phyloP scores from a whole-genome alignment of 2,888 invertebrate genomes.

The Bombylius discolor region DNA sequence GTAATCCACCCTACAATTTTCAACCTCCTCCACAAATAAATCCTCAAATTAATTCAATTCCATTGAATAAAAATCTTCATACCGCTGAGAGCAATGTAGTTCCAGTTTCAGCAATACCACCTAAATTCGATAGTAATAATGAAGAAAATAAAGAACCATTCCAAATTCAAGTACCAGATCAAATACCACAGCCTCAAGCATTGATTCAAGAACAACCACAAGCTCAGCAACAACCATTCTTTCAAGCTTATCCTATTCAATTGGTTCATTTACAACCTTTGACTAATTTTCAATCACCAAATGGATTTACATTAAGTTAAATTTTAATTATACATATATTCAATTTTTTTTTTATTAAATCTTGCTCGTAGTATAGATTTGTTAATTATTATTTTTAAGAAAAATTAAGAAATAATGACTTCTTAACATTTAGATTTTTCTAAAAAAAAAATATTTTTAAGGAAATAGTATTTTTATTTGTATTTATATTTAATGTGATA shows the following conservation, averaged over 20 bases:
- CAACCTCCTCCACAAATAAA: neutral
- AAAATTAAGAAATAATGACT: no score
- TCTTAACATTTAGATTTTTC: no score
- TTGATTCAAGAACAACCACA: slow-evolving; percentile 5
- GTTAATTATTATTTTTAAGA: no score
- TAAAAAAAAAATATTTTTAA: no score
- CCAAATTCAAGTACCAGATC: slow-evolving; percentile 6
- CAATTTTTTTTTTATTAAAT: no score
- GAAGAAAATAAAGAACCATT: neutral
- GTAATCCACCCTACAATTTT: neutral
- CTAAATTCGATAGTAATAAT: neutral
- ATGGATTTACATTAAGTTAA: neutral
- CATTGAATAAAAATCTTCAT: neutral
- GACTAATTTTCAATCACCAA: slow-evolving; percentile 23
- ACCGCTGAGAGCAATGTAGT: slow-evolving; percentile 3
- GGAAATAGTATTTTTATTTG: no score
- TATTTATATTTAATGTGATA: no score
- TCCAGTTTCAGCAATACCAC: neutral
- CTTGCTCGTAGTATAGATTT: no score
- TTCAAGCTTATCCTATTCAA: slow-evolving; percentile 23
- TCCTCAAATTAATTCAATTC: neutral
- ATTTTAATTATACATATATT: neutral
- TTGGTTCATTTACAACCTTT: slow-evolving; percentile 26
- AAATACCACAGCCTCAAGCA: slow-evolving; percentile 7
- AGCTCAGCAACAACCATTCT: slow-evolving; percentile 2